Evolutionary conservation across 2,888 invertebrate genomes (phyloP), one percentile per base, ranked within the genome.

Genomic region (Dasypolia templi): DNA sequence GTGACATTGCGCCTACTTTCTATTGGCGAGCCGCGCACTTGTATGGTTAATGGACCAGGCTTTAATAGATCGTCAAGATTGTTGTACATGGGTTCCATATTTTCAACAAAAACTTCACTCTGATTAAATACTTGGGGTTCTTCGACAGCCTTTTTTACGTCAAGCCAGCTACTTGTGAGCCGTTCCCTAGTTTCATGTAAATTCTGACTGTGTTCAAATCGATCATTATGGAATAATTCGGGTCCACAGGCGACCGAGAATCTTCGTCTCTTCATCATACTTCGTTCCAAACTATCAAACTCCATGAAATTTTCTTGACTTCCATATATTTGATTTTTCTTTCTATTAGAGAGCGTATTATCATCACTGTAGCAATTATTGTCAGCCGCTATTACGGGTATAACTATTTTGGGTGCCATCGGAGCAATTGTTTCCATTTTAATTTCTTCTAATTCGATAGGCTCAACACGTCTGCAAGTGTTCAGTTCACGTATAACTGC

Each of bases 31-130:
- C 94, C 98, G 97, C 92, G 97, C 95, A 98, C 98, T 94, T 98
- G 97, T 79, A 98, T 98, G 17, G 98, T 98, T 87, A 98, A 95
- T 78, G 98, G 97, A 6, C 98, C 98, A 0, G 98, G 98, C 79
- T 97, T 97, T 53, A 90, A 89, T 39, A 94, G 74, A 72, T 82
- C 76, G 42, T 82, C 75, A 59, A 86, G 46, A 58, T 97, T 96
- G 79, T 96, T 95, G n/a, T 97, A 97, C 46, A 96, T 91, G 3
- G 96, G 96, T 56, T 97, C 96, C 42, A 94, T 90, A 49, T 95
- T 97, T 86, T 97, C 97, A 0, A 98, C 97, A 88, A 98, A 97
- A 14, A 98, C 97, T 92, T 98, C 98, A 87, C 97, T 97, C 0
- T 89, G 88, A 81, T 88, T 87, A 56, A 96, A 96, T 42, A 93